Evolutionary conservation across 64 coral and sea anemone genomes (phyloP), one percentile per base, ranked within the genome.

Genomic region (Montipora foliosa): DNA sequence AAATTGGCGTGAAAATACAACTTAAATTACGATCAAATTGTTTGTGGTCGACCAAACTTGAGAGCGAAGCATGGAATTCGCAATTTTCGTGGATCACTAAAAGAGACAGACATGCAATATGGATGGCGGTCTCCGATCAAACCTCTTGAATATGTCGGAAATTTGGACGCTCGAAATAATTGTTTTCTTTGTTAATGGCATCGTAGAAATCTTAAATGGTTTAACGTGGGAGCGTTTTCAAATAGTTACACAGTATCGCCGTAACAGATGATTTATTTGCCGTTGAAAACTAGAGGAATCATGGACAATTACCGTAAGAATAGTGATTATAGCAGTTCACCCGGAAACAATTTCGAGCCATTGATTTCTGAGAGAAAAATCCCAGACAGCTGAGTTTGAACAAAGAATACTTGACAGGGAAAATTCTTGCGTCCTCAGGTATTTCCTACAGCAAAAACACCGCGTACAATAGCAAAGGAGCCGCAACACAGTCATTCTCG

Each of bases 401-500:
- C 82, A 86, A 86, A 70, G 20, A 37, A 17, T 50, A 10, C 50
- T 72, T 86, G 82, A 86, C 62, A 67, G 11, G 47, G 47, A 86
- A 72, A 49, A 22, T 86, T 86, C 66, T 16, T 22, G 45, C 64
- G 47, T 45, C 82, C 82, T 12, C 67, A 64, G 62, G 82, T 21
- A 86, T 86, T 86, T 86, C 82, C 82, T 72, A 46, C 19, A 10
- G 66, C 16, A 50, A 45, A 71, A 24, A 67, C 45, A 66, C 45
- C 61, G 82, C 45, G 48, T 86, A 22, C 66, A 7, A 72, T 86
- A 71, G 82, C 64, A 86, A 86, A 86, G 82, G 82, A 46, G n/a
- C 82, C 82, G 82, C 82, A 72, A 72, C 46, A 49, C 13, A 49
- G 46, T 44, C 46, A 47, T 47, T 49, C 82, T 86, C 46, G 45